Evolutionary conservation across 37 sponge, comb jelly and placozoan genomes (phyloP).

Genomic region (Halisarca cf. caerulea): DNA sequence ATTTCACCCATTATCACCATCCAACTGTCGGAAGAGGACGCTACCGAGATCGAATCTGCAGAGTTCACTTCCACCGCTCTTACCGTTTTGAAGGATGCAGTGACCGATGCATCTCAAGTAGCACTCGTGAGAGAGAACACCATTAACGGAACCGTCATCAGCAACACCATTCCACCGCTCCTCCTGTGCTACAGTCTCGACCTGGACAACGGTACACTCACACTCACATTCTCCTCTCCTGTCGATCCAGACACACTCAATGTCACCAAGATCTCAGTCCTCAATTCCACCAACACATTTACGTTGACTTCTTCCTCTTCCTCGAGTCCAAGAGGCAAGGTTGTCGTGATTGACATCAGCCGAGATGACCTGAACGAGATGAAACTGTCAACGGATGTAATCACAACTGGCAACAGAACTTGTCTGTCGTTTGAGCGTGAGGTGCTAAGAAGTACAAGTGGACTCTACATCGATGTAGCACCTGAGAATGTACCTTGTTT

Average conservation of each 20-base stretch:
- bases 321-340: conserved; percentile 38
- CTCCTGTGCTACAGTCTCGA: conserved; percentile 64
- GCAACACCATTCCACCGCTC: conserved; percentile 53
- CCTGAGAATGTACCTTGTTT: conserved; percentile 26
- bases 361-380: conserved; percentile 57
- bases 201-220: conserved; percentile 48
- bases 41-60: conserved; percentile 63
- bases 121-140: neutral
- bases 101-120: conserved; percentile 13
- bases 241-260: conserved; percentile 68
- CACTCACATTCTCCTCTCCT: conserved; percentile 74
- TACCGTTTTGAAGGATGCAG: conserved; percentile 48
- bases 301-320: conserved; percentile 34
- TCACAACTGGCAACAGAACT: conserved; percentile 34
- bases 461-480: conserved; percentile 31
- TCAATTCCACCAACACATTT: conserved; percentile 43
- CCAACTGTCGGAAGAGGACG: conserved; percentile 52
- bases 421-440: conserved; percentile 48
- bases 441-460: conserved; percentile 68
- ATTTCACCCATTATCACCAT: conserved; percentile 43
- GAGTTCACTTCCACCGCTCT: conserved; percentile 13
- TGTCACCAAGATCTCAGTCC: conserved; percentile 42
- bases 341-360: conserved; percentile 40
- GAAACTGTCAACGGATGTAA: conserved; percentile 53
- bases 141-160: neutral